Evolutionary conservation across 2,797 vertebrate genomes (phyloP).

Genomic region (Helostoma temminkii): DNA sequence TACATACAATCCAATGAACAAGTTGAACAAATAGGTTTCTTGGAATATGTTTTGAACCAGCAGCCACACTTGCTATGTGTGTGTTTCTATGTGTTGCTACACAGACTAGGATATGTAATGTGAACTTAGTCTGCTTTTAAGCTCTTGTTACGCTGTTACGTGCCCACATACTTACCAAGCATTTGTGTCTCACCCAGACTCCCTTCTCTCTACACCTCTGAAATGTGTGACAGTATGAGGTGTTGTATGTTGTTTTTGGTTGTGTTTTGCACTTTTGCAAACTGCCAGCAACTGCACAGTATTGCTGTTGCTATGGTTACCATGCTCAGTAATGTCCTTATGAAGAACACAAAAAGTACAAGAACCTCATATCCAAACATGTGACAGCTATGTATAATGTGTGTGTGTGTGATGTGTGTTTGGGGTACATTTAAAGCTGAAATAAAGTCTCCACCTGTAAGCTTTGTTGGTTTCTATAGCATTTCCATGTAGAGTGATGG

Average conservation of each 20-base stretch:
- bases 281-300: too few species aligned
- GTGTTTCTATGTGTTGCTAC: slow-evolving; percentile 47
- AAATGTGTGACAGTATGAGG: not conserved
- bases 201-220: not conserved
- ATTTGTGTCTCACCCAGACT: slow-evolving; percentile 1
- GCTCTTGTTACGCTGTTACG: slow-evolving; percentile 58
- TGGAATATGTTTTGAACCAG: not conserved
- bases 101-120: slow-evolving; percentile 67
- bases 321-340: too few species aligned
- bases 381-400: not conserved
- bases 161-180: slow-evolving; percentile 20
- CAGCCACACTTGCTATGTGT: not conserved
- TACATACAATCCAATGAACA: not conserved
- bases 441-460: slow-evolving; percentile 84
- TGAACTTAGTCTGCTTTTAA: slow-evolving; percentile 53
- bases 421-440: not conserved
- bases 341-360: too few species aligned
- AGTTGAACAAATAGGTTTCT: too few species aligned
- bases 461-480: slow-evolving; percentile 82
- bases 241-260: not conserved
- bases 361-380: slow-evolving; percentile 1
- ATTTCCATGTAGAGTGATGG: slow-evolving; percentile 91
- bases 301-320: too few species aligned
- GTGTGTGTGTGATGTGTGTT: too few species aligned
- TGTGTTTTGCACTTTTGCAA: not conserved